Evolutionary conservation across 2,113 vertebrate species (phyloP), one percentile per base, ranked within the genome.

Genomic region (Choloepus hoffmanni): DNA sequence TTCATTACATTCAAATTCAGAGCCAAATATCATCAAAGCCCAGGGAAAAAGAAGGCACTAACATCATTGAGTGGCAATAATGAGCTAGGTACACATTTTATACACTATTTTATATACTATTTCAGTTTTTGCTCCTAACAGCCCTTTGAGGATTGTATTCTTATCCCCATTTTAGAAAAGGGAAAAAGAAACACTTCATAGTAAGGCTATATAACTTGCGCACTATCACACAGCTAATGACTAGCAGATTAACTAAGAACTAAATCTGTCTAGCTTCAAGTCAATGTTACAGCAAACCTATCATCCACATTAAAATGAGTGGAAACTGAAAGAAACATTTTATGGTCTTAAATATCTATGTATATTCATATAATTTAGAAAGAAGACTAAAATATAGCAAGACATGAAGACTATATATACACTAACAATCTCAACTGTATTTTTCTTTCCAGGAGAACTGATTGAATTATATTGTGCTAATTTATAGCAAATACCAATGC

Each of bases 371-470:
- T 3, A 53, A 21, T 53, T 79, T 55, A 92, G n/a, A 70, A 94
- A 62, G 23, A 88, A 83, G 24, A 77, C 28, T 40, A 28, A 83
- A 72, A 72, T n/a, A 81, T 36, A 95, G 77, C 0, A 76, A 53
- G 21, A 72, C 2, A 43, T 77, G 23, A 60, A 87, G n/a, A 89
- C 10, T 18, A 3, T 85, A 78, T 19, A 24, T 33, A 79, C 18
- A 89, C 9, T 68, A 36, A 92, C 33, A 92, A 81, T 43, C 78
- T 73, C 19, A 95, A 95, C 12, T 92, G 21, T 73, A 62, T 81
- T 68, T 88, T 72, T 65, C 85, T 85, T 60, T 79, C 33, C 65
- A 53, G 48, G 74, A 23, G 50, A 18, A 63, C 1, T 89, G 45
- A 78, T 36, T 73, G 24, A 85, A 78, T 90, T 92, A 85, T 63